Percentiles rank a stretch among this genome's conserved stretches.
Evolutionary conservation across 2,797 vertebrate genomes (phyloP).

Genomic region (Lepus oiostolus): DNA sequence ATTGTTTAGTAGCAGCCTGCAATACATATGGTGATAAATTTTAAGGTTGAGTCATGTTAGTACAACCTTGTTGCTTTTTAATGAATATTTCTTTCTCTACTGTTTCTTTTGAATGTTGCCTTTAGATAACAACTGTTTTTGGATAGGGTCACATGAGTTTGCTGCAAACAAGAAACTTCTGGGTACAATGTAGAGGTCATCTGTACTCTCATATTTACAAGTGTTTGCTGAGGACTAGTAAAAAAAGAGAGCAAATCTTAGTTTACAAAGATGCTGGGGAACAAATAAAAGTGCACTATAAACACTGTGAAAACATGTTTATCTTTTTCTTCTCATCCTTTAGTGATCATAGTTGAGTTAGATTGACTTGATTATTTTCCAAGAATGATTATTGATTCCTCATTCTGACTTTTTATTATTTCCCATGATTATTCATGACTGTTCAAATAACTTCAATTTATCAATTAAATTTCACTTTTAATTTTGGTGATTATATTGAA

Average conservation of each 20-base stretch:
- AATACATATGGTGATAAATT: not conserved
- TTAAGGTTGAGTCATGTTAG: slow-evolving; percentile 24
- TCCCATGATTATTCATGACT: not conserved
- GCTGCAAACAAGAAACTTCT: slow-evolving; percentile 1
- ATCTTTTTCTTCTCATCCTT: not conserved
- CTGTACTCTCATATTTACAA: not conserved
- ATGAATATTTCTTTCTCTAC: slow-evolving; percentile 16
- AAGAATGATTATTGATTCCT: slow-evolving; percentile 40
- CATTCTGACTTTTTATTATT: slow-evolving; percentile 35
- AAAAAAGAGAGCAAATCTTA: not conserved
- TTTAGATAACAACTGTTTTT: not conserved
- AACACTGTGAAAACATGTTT: not conserved
- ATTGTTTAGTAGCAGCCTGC: not conserved
- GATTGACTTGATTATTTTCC: slow-evolving; percentile 46
- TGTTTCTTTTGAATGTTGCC: not conserved
- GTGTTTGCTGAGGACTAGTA: not conserved
- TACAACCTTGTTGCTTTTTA: slow-evolving; percentile 1
- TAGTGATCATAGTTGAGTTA: not conserved
- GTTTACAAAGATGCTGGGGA: not conserved
- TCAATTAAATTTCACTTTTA: slow-evolving; percentile 36
- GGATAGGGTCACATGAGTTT: not conserved
- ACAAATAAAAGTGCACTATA: not conserved
- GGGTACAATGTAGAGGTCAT: not conserved
- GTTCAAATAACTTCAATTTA: slow-evolving; percentile 64
- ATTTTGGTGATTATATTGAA: slow-evolving; percentile 52